Percentiles rank a stretch among this genome's conserved stretches.
phyloP scores from a whole-genome alignment of 2,797 vertebrate species.

The Clamator glandarius region DNA sequence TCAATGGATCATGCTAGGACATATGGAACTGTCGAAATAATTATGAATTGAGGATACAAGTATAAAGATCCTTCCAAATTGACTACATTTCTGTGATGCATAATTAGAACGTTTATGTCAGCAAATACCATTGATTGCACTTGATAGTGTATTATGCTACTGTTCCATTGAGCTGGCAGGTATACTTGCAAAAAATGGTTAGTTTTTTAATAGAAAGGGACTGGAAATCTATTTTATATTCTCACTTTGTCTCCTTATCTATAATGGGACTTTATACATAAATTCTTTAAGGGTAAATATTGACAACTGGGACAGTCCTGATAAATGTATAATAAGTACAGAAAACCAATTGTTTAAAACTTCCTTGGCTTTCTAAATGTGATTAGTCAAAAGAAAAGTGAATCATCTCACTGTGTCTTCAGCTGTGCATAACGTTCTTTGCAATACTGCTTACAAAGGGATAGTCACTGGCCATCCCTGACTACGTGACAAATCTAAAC shows the following conservation, averaged over 20 bases:
- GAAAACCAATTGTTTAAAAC: background rate
- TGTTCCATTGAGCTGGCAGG: background rate
- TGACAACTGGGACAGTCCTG: background rate
- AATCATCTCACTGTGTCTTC: background rate
- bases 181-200: background rate
- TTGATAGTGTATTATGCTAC: background rate
- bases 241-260: background rate
- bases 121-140: constrained; percentile 14
- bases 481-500: background rate
- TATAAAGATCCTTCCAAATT: constrained; percentile 28
- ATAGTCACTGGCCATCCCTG: background rate
- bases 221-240: background rate
- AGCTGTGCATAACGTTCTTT: background rate
- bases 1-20: constrained; percentile 7
- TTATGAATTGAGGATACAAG: constrained; percentile 11
- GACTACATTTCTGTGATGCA: constrained; percentile 13
- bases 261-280: background rate
- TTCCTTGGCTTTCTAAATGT: background rate
- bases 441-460: background rate
- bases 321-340: background rate
- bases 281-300: background rate
- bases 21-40: constrained; percentile 19
- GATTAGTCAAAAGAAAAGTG: background rate
- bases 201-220: background rate
- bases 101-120: constrained; percentile 36